phyloP scores from a whole-genome alignment of 2,797 vertebrate genomes.

The Siniperca scherzeri region DNA sequence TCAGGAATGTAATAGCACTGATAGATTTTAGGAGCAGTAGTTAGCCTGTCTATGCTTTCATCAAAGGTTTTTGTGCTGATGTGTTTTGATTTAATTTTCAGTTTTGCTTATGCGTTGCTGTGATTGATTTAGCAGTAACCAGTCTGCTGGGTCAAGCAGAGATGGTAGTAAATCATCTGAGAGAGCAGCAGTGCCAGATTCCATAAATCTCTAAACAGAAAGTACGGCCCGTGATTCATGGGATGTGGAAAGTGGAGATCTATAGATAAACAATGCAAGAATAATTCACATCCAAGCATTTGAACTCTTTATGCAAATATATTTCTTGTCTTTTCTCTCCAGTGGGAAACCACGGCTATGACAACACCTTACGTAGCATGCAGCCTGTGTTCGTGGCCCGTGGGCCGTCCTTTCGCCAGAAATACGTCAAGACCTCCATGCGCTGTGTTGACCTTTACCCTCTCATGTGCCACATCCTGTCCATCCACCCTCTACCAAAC shows the following conservation, averaged over 20 bases:
- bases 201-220: slow-evolving; percentile 48
- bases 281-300: slow-evolving; percentile 6
- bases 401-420: slow-evolving; percentile 91
- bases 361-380: slow-evolving; percentile 92
- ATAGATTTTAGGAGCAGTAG: slow-evolving; percentile 33
- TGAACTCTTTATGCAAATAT: not conserved
- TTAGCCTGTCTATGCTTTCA: slow-evolving; percentile 22
- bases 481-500: slow-evolving; percentile 87
- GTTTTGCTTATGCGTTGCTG: slow-evolving; percentile 8
- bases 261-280: slow-evolving; percentile 1
- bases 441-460: slow-evolving; percentile 93
- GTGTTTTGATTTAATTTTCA: slow-evolving; percentile 41
- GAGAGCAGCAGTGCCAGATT: slow-evolving; percentile 5
- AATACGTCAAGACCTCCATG: slow-evolving; percentile 87
- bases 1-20: not conserved
- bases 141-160: slow-evolving; percentile 9
- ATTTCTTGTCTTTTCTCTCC: slow-evolving; percentile 50
- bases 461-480: slow-evolving; percentile 92
- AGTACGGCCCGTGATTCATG: slow-evolving; percentile 10
- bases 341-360: slow-evolving; percentile 96
- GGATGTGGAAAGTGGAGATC: slow-evolving; percentile 1
- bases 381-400: slow-evolving; percentile 93
- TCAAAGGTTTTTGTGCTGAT: slow-evolving; percentile 24
- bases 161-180: slow-evolving; percentile 44
- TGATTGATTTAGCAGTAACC: slow-evolving; percentile 48